phyloP scores from a whole-genome alignment of 2,888 invertebrate species.

The Eumacrocentrus americanus region DNA sequence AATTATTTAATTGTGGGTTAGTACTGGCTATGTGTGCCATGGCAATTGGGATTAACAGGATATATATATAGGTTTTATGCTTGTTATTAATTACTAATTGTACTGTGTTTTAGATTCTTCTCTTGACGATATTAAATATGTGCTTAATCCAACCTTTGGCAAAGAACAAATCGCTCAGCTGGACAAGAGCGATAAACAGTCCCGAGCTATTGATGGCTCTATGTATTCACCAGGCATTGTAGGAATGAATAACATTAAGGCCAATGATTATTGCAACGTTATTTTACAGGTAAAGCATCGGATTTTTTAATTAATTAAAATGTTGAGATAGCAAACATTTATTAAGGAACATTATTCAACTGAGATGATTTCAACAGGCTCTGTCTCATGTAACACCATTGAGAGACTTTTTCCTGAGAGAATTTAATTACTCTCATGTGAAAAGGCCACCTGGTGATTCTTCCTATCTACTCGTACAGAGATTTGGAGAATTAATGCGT shows the following conservation, averaged over 20 bases:
- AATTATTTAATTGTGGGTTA: constrained; percentile 98
- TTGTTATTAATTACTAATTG: not conserved
- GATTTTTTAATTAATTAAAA: not conserved
- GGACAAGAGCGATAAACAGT: constrained; percentile 83
- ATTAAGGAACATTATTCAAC: not conserved
- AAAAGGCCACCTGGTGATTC: constrained; percentile 96
- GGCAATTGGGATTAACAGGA: no score
- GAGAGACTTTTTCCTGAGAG: constrained; percentile 92
- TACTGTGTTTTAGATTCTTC: constrained; percentile 77
- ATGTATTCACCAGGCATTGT: constrained; percentile 98
- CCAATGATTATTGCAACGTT: constrained; percentile 99
- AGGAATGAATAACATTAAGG: constrained; percentile 98
- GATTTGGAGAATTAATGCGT: constrained; percentile 93
- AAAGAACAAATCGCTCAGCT: constrained; percentile 80
- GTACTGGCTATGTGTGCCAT: constrained; percentile 31
- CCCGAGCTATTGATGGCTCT: constrained; percentile 94
- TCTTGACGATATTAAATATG: constrained; percentile 97
- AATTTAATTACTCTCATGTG: constrained; percentile 87
- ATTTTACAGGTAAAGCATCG: constrained; percentile 79
- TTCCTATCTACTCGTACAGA: constrained; percentile 85
- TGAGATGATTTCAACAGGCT: constrained; percentile 69
- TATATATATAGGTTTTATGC: not conserved
- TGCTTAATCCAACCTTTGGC: constrained; percentile 95
- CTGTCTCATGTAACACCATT: constrained; percentile 94
- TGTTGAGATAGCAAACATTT: not conserved